These are phyloP conservation scores for Hassar affinis DNA, from an alignment of 2,113 vertebrate species.

Conservation along the genomic window DNA sequence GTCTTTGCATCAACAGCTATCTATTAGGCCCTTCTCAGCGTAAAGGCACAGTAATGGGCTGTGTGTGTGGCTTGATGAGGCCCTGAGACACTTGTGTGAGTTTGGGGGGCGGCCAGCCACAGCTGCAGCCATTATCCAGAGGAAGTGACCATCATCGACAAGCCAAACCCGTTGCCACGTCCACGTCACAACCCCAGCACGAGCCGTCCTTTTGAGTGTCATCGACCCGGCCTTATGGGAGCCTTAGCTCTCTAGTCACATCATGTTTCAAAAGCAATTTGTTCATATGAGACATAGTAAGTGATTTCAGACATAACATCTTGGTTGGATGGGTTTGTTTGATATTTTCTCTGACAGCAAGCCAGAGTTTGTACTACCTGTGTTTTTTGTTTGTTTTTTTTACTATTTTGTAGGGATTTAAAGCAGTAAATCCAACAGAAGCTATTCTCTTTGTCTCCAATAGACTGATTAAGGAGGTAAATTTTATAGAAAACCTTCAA, in stretches of 20 bases:
- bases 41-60: conserved; percentile 46
- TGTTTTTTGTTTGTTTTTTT: conserved; percentile 35
- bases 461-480: neutral
- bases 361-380: conserved; percentile 36
- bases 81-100: conserved; percentile 54
- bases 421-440: neutral
- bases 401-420: conserved; percentile 43
- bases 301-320: conserved; percentile 66
- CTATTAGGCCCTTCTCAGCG: conserved; percentile 48
- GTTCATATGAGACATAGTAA: conserved; percentile 67
- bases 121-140: conserved; percentile 70
- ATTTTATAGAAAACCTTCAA: neutral
- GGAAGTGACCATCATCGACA: conserved; percentile 52
- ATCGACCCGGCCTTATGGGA: conserved; percentile 66
- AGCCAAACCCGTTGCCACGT: conserved; percentile 28
- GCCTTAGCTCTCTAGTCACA: conserved; percentile 50
- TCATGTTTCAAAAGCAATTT: conserved; percentile 65
- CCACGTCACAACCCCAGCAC: conserved; percentile 53
- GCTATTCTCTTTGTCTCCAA: neutral
- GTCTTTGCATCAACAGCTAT: conserved; percentile 45
- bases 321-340: conserved; percentile 54
- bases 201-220: conserved; percentile 55
- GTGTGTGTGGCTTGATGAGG: conserved; percentile 52
- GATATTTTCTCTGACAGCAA: conserved; percentile 39
- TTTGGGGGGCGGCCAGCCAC: conserved; percentile 45